Evolutionary conservation across 2,888 invertebrate genomes (phyloP), one percentile per base, ranked within the genome.

Genomic region (Crossocerus cetratus): DNA sequence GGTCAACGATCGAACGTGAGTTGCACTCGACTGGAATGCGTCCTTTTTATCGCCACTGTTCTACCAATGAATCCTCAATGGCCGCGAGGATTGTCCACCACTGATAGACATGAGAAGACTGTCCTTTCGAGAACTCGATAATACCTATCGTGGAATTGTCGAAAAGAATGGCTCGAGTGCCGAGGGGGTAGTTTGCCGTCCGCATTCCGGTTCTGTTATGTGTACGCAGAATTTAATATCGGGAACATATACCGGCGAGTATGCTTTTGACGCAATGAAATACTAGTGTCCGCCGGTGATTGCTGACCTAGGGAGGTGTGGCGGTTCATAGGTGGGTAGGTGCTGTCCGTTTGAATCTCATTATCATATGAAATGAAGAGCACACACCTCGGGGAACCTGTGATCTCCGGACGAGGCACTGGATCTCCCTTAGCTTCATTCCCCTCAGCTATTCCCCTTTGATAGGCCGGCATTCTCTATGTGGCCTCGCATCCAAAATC

Each of bases 301-400:
- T 53, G 61, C 23, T 18, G 57, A 11, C 11, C 11, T 32, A 32
- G 32, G 32, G 8, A 32, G 32, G 32, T 32, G 32, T 32, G 32
- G 58, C 32, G 59, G 57, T 61, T 60, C 65, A 62, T 44, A 49
- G 67, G 57, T 57, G 64, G 63, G 63, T 45, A 65, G 59, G 61
- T 62, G 65, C 69, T 78, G 78, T 78, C 70, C 53, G 65, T 71
- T 76, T 60, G 78, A 75, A 78, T 76, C 68, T 72, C 76, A 82
- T 81, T 81, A 81, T 65, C 80, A 79, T 82, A 71, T 71, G 16
- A 65, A 77, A 77, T 74, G 77, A 77, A 62, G 44, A n/a, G 67
- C 58, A 57, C 59, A 49, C 54, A 42, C 23, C 58, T n/a, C 16
- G 23, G 62, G 63, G 56, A 73, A 74, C 65, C 72, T 67, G 77